Evolutionary conservation across 2,113 vertebrate species (phyloP).

Genomic region (Psammodynastes pulverulentus): DNA sequence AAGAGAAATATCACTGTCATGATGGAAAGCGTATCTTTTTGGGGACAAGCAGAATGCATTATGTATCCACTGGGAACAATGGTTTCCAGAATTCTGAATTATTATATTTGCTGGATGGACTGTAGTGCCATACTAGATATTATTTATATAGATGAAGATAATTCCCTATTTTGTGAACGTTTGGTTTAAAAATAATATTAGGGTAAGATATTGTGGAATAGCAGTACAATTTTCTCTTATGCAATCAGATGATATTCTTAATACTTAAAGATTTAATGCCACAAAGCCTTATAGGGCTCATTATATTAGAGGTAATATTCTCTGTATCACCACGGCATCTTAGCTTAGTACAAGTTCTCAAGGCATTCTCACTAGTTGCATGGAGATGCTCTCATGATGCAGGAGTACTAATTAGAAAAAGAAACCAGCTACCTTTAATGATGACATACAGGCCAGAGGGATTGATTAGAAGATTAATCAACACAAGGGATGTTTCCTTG

Average conservation of each 20-base stretch:
- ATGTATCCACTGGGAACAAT: background rate
- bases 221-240: background rate
- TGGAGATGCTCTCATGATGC: background rate
- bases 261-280: background rate
- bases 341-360: background rate
- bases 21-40: background rate
- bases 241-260: background rate
- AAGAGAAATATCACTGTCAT: background rate
- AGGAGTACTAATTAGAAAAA: background rate
- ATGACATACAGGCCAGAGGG: background rate
- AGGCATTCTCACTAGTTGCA: background rate
- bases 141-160: background rate
- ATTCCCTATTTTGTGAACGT: background rate
- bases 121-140: background rate
- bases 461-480: background rate
- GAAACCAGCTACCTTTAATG: background rate
- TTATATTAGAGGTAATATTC: background rate
- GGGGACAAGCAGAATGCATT: background rate
- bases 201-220: background rate
- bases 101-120: background rate
- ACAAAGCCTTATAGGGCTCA: background rate
- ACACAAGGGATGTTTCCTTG: background rate
- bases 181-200: background rate
- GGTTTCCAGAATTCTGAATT: background rate
- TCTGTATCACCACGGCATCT: background rate